These are phyloP conservation scores for Mythimna impura DNA, from an alignment of 2,888 invertebrate species.

Conservation along the genomic window DNA sequence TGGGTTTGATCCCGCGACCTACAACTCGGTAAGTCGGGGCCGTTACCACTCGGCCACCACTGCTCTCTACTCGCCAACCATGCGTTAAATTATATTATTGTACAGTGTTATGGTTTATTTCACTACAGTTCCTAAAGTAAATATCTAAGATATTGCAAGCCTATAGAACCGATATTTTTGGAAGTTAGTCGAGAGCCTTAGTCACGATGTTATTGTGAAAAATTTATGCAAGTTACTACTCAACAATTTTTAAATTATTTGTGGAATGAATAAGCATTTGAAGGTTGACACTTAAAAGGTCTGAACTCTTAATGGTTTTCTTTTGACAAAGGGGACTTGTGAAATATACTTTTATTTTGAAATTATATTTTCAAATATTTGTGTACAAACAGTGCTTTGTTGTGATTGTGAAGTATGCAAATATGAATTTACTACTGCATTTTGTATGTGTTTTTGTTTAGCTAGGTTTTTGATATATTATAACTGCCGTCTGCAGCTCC, in stretches of 20 bases:
- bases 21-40: too few species aligned
- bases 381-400: slow-evolving; percentile 40
- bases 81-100: too few species aligned
- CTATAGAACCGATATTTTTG: slow-evolving; percentile 48
- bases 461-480: neutral
- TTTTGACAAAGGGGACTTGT: slow-evolving; percentile 53
- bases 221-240: slow-evolving; percentile 66
- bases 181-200: slow-evolving; percentile 39
- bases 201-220: slow-evolving; percentile 69
- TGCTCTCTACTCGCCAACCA: too few species aligned
- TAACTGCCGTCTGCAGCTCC: too few species aligned
- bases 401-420: slow-evolving; percentile 18
- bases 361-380: slow-evolving; percentile 62
- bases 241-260: slow-evolving; percentile 72
- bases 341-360: slow-evolving; percentile 59
- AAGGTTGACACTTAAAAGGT: slow-evolving; percentile 70
- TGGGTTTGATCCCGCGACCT: too few species aligned
- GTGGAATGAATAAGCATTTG: slow-evolving; percentile 70
- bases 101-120: neutral
- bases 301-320: slow-evolving; percentile 64
- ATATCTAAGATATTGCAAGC: slow-evolving; percentile 4
- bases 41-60: too few species aligned
- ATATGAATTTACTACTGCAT: slow-evolving; percentile 21
- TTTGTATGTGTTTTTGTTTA: slow-evolving; percentile 2
- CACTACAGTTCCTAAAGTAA: neutral